phyloP scores from a whole-genome alignment of 2,113 vertebrate species.

The Neomonachus schauinslandi region DNA sequence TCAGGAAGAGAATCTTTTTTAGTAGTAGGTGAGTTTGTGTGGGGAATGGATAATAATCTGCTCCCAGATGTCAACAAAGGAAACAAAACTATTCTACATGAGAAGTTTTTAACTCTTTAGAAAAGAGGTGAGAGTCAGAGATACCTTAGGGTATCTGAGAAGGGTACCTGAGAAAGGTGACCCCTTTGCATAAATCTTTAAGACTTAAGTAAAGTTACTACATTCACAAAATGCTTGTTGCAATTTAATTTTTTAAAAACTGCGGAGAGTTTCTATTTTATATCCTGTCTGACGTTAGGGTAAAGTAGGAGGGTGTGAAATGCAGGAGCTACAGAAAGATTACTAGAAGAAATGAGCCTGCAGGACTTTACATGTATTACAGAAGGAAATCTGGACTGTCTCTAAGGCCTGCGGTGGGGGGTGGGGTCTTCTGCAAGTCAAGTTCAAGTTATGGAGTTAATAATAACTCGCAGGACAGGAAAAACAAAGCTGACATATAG shows the following conservation, averaged over 20 bases:
- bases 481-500: background rate
- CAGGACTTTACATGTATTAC: background rate
- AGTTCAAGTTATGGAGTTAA: background rate
- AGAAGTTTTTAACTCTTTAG: background rate
- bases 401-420: background rate
- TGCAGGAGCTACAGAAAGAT: background rate
- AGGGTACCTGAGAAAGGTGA: background rate
- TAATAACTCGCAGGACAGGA: background rate
- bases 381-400: background rate
- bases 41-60: background rate
- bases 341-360: background rate
- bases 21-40: background rate
- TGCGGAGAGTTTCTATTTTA: background rate
- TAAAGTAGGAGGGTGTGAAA: background rate
- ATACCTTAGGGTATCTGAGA: background rate
- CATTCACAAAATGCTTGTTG: background rate
- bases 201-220: background rate
- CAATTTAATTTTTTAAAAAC: background rate
- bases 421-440: background rate
- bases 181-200: background rate
- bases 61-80: background rate
- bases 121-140: background rate
- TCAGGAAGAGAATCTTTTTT: background rate
- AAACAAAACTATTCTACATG: background rate
- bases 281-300: background rate